Evolutionary conservation across 2,113 vertebrate species (phyloP), one percentile per base, ranked within the genome.

Genomic region (Calidris pugnax): DNA sequence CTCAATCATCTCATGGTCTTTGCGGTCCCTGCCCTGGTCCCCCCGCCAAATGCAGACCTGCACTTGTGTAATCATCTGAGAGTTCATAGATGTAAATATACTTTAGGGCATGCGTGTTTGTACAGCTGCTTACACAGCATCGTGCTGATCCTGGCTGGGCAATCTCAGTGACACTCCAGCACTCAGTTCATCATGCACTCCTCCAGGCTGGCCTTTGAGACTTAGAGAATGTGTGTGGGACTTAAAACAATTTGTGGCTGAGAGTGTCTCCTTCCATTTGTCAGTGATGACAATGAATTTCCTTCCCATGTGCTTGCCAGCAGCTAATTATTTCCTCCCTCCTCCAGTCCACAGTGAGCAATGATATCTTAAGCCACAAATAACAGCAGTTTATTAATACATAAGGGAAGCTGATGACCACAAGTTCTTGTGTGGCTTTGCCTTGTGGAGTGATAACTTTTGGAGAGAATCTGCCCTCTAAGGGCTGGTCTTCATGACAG

Each of bases 261-360:
- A 74, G 35, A 71, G 7, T 7, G 2, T 82, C 33, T 89, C 37
- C 53, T 66, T 85, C 43, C 14, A 45, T 73, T 87, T 93, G 15
- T 79, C 90, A 53, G 7, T 14, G 32, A 68, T 37, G 47, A 60
- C 32, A 64, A 68, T 0, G 3, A 86, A 73, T 81, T 96, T 88
- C 50, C 37, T 88, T 88, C 74, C 59, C 64, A 88, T 1, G 0
- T 59, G 41, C n/a, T 53, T 85, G 30, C 41, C 67, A 85, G 67
- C 6, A 62, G 33, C 71, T 91, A 93, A 94, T 96, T 89, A 72
- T 81, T 91, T 94, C 78, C 62, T 93, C 24, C 48, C 24, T 87
- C 32, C 55, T 85, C 30, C 74, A 72, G 51, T 51, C 51, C 37
- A 45, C 67, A 73, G n/a, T 64, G 50, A 94, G 13, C 50, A 93